Evolutionary conservation across 2,888 invertebrate genomes (phyloP).

Genomic region (Acleris sparsana): DNA sequence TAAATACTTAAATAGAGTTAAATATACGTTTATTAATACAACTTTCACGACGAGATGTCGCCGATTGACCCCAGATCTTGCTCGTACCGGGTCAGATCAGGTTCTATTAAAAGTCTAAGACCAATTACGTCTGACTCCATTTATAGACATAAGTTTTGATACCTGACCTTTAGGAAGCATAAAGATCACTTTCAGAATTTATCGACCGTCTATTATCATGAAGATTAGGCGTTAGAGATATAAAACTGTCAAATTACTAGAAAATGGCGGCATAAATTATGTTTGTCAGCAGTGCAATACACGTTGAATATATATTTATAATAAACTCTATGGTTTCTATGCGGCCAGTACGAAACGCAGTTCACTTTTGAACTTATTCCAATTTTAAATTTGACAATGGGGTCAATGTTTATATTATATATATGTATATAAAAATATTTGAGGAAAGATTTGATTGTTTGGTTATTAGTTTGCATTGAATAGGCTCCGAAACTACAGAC

Average conservation of each 20-base stretch:
- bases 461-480: too few relatives aligned
- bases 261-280: not conserved
- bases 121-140: constrained; percentile 5
- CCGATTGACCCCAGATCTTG: constrained; percentile 6
- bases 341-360: too few relatives aligned
- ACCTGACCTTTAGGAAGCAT: not conserved
- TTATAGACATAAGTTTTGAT: constrained; percentile 6
- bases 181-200: constrained; percentile 8
- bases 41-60: constrained; percentile 17
- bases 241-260: not conserved
- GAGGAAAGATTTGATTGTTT: too few relatives aligned
- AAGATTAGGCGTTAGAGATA: not conserved
- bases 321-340: too few relatives aligned
- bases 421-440: too few relatives aligned
- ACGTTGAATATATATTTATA: not conserved
- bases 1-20: constrained; percentile 1
- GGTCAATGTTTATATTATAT: too few relatives aligned
- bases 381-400: too few relatives aligned
- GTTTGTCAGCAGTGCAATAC: not conserved
- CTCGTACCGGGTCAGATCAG: constrained; percentile 7
- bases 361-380: too few relatives aligned
- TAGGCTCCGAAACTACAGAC: too few relatives aligned
- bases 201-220: constrained; percentile 4
- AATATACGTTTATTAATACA: constrained; percentile 11
- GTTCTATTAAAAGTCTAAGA: constrained; percentile 9